Percentiles rank a stretch among this genome's conserved stretches.
phyloP scores from a whole-genome alignment of 2,797 vertebrate species.

The Semotilus atromaculatus region DNA sequence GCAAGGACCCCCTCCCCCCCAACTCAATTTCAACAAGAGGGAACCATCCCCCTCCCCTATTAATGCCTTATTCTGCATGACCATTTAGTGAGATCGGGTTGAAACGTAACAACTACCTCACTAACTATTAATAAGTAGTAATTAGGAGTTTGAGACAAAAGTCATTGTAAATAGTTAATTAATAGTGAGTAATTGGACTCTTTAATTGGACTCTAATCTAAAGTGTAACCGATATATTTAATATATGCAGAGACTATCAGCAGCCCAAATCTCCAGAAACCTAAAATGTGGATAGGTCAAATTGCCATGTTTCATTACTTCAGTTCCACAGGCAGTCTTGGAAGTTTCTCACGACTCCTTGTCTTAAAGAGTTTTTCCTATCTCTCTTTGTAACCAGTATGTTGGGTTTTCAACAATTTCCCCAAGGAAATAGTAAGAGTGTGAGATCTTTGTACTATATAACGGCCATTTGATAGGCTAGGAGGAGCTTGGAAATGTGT shows the following conservation, averaged over 20 bases:
- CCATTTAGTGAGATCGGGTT: too few species aligned
- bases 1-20: background rate
- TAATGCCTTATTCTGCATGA: too few species aligned
- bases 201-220: too few species aligned
- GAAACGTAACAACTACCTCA: too few species aligned
- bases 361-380: background rate
- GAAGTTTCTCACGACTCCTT: background rate
- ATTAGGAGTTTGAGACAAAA: too few species aligned
- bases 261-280: background rate
- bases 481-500: background rate
- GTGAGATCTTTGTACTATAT: background rate
- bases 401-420: constrained; percentile 29
- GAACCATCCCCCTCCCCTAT: background rate
- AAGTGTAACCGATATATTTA: too few species aligned
- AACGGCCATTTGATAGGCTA: constrained; percentile 26
- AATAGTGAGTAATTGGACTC: too few species aligned
- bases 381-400: constrained; percentile 48
- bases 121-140: too few species aligned
- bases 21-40: background rate
- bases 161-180: too few species aligned
- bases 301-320: background rate
- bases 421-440: background rate
- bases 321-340: background rate
- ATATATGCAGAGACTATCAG: background rate
- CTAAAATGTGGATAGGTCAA: background rate